Evolutionary conservation across 2,888 invertebrate genomes (phyloP).

Genomic region (Mythimna impura): DNA sequence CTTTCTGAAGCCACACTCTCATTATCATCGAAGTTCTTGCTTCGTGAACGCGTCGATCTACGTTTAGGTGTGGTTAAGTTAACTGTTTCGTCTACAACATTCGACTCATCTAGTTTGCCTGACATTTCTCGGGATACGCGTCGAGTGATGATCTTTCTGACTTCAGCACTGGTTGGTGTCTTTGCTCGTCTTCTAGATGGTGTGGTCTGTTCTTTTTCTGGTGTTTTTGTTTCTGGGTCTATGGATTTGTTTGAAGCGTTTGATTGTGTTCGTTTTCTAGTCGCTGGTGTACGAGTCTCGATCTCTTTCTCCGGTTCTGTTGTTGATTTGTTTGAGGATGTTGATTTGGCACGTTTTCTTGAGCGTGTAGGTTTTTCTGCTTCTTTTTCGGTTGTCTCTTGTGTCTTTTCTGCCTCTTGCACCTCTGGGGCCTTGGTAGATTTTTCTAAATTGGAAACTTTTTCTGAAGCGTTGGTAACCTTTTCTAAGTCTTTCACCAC

Average conservation of each 20-base stretch:
- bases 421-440: constrained; percentile 13
- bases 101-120: constrained; percentile 76
- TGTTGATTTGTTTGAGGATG: constrained; percentile 68
- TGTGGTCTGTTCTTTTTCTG: constrained; percentile 67
- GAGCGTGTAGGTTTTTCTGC: constrained; percentile 49
- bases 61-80: constrained; percentile 77
- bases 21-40: constrained; percentile 80
- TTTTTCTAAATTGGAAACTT: constrained; percentile 10
- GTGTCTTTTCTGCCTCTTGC: constrained; percentile 31
- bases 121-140: constrained; percentile 82
- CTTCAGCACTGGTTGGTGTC: constrained; percentile 80
- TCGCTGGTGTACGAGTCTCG: constrained; percentile 74
- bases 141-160: constrained; percentile 81
- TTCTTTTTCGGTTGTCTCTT: constrained; percentile 38
- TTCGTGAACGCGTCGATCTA: constrained; percentile 70
- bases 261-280: constrained; percentile 80
- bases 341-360: constrained; percentile 70
- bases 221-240: constrained; percentile 71
- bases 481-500: constrained; percentile 7
- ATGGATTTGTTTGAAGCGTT: constrained; percentile 74
- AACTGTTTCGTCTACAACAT: constrained; percentile 71
- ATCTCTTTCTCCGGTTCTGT: constrained; percentile 46
- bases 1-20: constrained; percentile 80
- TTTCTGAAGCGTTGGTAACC: constrained; percentile 1
- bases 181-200: constrained; percentile 73